Evolutionary conservation across 2,888 invertebrate species (phyloP).

Genomic region (Mystacides longicornis): DNA sequence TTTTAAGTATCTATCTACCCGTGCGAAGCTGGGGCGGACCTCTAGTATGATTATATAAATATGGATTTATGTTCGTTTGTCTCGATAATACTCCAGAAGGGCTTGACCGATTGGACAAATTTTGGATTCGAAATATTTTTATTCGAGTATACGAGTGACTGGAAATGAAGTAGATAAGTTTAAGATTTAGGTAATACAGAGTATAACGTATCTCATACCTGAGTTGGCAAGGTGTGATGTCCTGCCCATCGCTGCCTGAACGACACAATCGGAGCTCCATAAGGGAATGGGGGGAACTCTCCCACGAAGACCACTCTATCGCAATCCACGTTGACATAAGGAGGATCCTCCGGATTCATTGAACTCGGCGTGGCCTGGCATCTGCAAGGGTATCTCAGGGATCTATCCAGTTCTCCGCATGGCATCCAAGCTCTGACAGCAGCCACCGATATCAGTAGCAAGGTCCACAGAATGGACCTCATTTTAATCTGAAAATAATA

Average conservation of each 20-base stretch:
- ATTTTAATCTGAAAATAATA: constrained; percentile 1
- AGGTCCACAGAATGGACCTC: neutral
- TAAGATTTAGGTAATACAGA: no score
- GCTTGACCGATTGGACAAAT: no score
- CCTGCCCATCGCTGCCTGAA: constrained; percentile 76
- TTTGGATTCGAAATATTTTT: no score
- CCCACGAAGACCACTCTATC: constrained; percentile 74
- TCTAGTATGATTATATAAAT: no score
- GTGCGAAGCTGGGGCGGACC: no score
- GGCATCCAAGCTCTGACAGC: constrained; percentile 51
- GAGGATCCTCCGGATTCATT: constrained; percentile 45
- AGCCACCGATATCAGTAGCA: neutral
- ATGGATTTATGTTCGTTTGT: no score
- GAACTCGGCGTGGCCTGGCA: constrained; percentile 43
- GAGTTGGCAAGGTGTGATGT: constrained; percentile 72
- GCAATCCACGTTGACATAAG: constrained; percentile 68
- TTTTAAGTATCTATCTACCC: no score
- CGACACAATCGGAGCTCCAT: constrained; percentile 70
- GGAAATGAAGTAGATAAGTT: no score
- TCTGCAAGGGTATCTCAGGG: constrained; percentile 68
- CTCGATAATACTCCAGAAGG: no score
- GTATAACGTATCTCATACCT: no score
- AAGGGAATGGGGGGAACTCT: constrained; percentile 69
- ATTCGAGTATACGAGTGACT: no score
- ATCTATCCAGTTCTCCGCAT: constrained; percentile 68